phyloP scores from a whole-genome alignment of 2,888 invertebrate genomes.

The Napeogenes sylphis region DNA sequence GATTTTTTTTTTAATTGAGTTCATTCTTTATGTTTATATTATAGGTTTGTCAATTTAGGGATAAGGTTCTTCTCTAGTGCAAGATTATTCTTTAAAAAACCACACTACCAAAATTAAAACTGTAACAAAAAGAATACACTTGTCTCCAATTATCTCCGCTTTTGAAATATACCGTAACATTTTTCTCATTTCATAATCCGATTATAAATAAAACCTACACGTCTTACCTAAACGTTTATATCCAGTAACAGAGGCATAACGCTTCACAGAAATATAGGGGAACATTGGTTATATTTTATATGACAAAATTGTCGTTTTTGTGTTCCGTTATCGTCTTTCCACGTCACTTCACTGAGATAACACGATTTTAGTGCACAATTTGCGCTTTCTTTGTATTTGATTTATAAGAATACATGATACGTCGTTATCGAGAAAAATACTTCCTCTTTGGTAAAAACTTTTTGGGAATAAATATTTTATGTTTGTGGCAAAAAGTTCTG shows the following conservation, averaged over 20 bases:
- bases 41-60: too few species aligned
- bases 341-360: slow-evolving; percentile 20
- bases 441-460: too few species aligned
- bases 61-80: too few species aligned
- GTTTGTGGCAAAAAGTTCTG: too few species aligned
- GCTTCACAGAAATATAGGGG: slow-evolving; percentile 4
- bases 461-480: too few species aligned
- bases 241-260: slow-evolving; percentile 13
- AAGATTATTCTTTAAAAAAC: too few species aligned
- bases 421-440: not conserved
- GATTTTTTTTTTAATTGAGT: too few species aligned
- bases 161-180: not conserved
- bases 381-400: slow-evolving; percentile 19
- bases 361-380: slow-evolving; percentile 21
- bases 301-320: slow-evolving; percentile 21
- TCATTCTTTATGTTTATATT: too few species aligned
- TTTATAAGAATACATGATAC: slow-evolving; percentile 10
- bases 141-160: too few species aligned
- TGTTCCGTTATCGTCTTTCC: slow-evolving; percentile 23
- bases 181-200: not conserved
- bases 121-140: too few species aligned
- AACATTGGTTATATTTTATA: slow-evolving; percentile 21
- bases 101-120: too few species aligned
- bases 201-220: slow-evolving; percentile 1
- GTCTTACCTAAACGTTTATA: not conserved